Evolutionary conservation across 2,888 invertebrate species (phyloP).

Genomic region (Rhingia campestris): DNA sequence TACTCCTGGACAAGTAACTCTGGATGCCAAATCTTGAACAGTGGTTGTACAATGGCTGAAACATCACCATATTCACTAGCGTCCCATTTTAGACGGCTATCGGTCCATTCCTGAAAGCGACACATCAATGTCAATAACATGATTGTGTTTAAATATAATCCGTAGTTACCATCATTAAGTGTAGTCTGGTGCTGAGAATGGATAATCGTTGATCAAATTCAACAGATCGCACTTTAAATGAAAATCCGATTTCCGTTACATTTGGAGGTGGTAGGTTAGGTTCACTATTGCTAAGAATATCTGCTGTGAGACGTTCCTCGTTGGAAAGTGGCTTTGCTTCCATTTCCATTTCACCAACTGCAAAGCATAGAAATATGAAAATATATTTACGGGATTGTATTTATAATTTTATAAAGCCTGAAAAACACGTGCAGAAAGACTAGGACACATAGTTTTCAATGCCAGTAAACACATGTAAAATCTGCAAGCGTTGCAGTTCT

Average conservation of each 20-base stretch:
- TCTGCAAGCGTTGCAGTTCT: too few species aligned
- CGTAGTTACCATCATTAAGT: conserved; percentile 82
- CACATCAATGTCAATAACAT: not conserved
- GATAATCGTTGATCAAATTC: conserved; percentile 78
- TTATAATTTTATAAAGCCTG: too few species aligned
- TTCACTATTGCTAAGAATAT: conserved; percentile 84
- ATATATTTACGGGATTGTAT: too few species aligned
- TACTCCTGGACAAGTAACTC: conserved; percentile 56
- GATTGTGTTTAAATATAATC: not conserved
- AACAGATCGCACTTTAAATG: conserved; percentile 78
- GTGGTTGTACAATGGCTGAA: conserved; percentile 75
- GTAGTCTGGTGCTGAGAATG: conserved; percentile 80
- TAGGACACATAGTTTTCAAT: too few species aligned
- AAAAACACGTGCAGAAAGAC: too few species aligned
- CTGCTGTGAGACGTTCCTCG: conserved; percentile 84
- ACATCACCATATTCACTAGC: conserved; percentile 85
- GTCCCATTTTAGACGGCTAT: conserved; percentile 86
- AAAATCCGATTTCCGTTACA: conserved; percentile 77
- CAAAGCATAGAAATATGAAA: conserved; percentile 1
- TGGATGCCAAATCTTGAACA: conserved; percentile 79
- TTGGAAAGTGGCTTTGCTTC: conserved; percentile 80
- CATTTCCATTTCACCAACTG: conserved; percentile 78
- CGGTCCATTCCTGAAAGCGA: conserved; percentile 85
- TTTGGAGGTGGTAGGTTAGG: conserved; percentile 78
- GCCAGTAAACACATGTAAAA: too few species aligned